These are phyloP conservation scores for Phocides pigmalion DNA, from an alignment of 1,140 invertebrate species.

Conservation along the genomic window DNA sequence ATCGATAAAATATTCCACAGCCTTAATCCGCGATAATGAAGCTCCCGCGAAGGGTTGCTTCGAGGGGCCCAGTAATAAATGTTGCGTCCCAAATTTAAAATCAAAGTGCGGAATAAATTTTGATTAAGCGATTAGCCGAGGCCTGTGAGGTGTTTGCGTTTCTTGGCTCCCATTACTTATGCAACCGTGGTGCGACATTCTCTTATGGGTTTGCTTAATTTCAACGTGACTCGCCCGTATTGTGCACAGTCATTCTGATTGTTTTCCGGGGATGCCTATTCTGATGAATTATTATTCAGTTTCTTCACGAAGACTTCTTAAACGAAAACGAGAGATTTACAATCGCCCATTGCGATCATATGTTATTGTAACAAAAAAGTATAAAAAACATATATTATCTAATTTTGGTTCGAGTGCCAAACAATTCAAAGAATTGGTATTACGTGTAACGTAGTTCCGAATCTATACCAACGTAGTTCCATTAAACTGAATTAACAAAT, in stretches of 20 bases:
- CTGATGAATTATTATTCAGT: slow-evolving; percentile 1
- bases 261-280: slow-evolving; percentile 6
- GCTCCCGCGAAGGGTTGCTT: slow-evolving; percentile 74
- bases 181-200: slow-evolving; percentile 37
- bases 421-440: too few relatives aligned
- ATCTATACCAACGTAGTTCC: too few relatives aligned
- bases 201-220: slow-evolving; percentile 37
- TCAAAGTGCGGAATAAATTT: slow-evolving; percentile 83
- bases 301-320: neutral
- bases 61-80: slow-evolving; percentile 78
- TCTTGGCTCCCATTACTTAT: slow-evolving; percentile 59
- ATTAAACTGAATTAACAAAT: too few relatives aligned
- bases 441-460: too few relatives aligned
- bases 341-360: too few relatives aligned
- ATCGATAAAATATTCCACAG: slow-evolving; percentile 82
- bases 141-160: slow-evolving; percentile 70
- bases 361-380: too few relatives aligned
- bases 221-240: slow-evolving; percentile 21
- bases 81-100: slow-evolving; percentile 83
- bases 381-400: too few relatives aligned
- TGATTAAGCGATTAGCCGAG: slow-evolving; percentile 81
- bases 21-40: slow-evolving; percentile 83
- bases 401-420: too few relatives aligned
- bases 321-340: neutral
- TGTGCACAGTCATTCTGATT: slow-evolving; percentile 3